These are phyloP conservation scores for Hylaeus anthracinus DNA, from an alignment of 1,140 invertebrate genomes.

Conservation along the genomic window DNA sequence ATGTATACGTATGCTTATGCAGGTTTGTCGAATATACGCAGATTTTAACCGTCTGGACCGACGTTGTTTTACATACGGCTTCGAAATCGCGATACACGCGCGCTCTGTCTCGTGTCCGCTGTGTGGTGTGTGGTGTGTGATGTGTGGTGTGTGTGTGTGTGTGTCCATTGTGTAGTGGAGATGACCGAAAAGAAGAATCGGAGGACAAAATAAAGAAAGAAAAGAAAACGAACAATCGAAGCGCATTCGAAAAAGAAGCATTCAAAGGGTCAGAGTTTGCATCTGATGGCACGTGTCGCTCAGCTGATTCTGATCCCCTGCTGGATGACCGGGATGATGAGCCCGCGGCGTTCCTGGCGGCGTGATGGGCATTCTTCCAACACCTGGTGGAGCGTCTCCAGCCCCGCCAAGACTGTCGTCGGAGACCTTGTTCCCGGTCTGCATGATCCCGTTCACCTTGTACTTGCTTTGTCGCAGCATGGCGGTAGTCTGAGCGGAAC, in stretches of 20 bases:
- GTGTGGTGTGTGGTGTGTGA: background rate
- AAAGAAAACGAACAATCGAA: slow-evolving; percentile 35
- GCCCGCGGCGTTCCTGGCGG: slow-evolving; percentile 72
- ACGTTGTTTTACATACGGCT: slow-evolving; percentile 1
- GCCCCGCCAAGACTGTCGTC: slow-evolving; percentile 69
- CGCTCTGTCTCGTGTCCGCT: background rate
- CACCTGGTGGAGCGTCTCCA: slow-evolving; percentile 68
- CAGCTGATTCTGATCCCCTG: slow-evolving; percentile 70
- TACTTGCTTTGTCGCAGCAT: slow-evolving; percentile 70
- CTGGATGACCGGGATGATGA: slow-evolving; percentile 53
- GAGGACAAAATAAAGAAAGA: background rate
- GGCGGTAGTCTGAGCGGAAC: slow-evolving; percentile 34
- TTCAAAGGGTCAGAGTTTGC: slow-evolving; percentile 75
- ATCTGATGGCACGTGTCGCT: slow-evolving; percentile 78
- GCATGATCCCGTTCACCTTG: slow-evolving; percentile 75
- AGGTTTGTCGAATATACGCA: slow-evolving; percentile 14
- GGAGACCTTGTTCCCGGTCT: slow-evolving; percentile 56
- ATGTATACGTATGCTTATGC: slow-evolving; percentile 14
- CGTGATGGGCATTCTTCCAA: slow-evolving; percentile 69
- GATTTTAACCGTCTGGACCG: background rate
- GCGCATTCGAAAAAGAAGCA: background rate
- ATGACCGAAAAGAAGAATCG: too few relatives aligned
- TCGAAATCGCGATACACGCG: slow-evolving; percentile 8
- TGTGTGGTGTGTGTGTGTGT: too few relatives aligned
- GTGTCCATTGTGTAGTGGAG: too few relatives aligned